A percentile compares a stretch with the other conserved stretches of the same genome.
These are phyloP conservation scores for Amiota communis DNA, from an alignment of 2,888 invertebrate species.

Conservation along the genomic window DNA sequence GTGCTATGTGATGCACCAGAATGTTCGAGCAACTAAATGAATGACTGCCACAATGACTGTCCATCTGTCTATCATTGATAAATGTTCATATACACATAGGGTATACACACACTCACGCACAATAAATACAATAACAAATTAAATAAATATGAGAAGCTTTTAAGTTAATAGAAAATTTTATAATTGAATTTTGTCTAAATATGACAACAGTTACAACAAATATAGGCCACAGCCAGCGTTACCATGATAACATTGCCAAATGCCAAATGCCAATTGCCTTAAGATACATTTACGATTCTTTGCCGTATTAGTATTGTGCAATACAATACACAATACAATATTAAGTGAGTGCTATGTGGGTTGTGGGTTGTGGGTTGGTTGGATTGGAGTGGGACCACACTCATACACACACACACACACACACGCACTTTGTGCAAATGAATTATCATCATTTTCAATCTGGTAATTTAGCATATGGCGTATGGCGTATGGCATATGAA, in stretches of 20 bases:
- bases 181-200: slow-evolving; percentile 56
- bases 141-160: slow-evolving; percentile 66
- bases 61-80: slow-evolving; percentile 7
- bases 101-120: slow-evolving; percentile 12
- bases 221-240: slow-evolving; percentile 30
- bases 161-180: slow-evolving; percentile 60
- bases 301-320: too few relatives aligned
- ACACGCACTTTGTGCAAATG: neutral
- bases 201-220: slow-evolving; percentile 22
- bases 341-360: too few relatives aligned
- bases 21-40: neutral
- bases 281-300: too few relatives aligned
- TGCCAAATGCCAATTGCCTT: too few relatives aligned
- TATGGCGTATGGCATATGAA: too few relatives aligned
- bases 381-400: neutral
- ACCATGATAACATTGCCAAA: neutral
- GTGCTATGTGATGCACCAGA: neutral
- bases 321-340: too few relatives aligned
- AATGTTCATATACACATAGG: neutral
- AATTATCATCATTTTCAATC: too few relatives aligned
- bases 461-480: too few relatives aligned
- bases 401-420: neutral
- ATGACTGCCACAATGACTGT: neutral
- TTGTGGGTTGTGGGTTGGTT: too few relatives aligned
- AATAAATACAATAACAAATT: slow-evolving; percentile 55